Evolutionary conservation across 2,888 invertebrate species (phyloP), one percentile per base, ranked within the genome.

Genomic region (Pyrrhia umbra): DNA sequence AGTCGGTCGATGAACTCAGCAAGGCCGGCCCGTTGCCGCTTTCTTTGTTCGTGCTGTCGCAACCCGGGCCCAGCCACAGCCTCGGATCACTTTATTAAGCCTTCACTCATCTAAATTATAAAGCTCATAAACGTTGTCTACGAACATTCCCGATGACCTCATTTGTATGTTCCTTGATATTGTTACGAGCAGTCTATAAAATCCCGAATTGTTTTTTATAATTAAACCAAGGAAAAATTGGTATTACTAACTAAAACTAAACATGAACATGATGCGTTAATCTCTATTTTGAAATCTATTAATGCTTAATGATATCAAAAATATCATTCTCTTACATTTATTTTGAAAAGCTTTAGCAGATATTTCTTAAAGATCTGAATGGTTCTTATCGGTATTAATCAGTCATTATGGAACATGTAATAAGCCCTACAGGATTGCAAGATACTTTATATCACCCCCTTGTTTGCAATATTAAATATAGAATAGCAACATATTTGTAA

Each of bases 31-130:
- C 85, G 90, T 86, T 89, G 87, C 88, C 89, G 93, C 95, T 94
- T 95, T 95, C 95, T 95, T 95, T 94, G 94, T 94, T 93, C 90
- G 87, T 82, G 83, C 88, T 93, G 92, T 93, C 92, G 93, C 92
- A 93, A 92, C 89, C 80, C 65, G 80, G 85, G 85, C 89, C 87
- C 82, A 85, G 83, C 86, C 85, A 82, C 88, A 90, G 90, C 92
- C 92, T 92, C 92, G 91, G 87, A 90, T 90, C 89, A 88, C 87
- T 90, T 90, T 91, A 91, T 90, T 89, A 90, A 90, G 87, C 92
- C 91, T 92, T 91, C 91, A 87, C 88, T 90, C 90, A 92, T 92
- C 91, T 91, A 90, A 89, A 89, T 86, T 87, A 85, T 85, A 88
- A 87, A 82, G 70, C 74, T 79, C 61, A 67, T 79, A 81, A 78